Evolutionary conservation across 2,797 vertebrate genomes (phyloP), one percentile per base, ranked within the genome.

Genomic region (Squalus acanthias): DNA sequence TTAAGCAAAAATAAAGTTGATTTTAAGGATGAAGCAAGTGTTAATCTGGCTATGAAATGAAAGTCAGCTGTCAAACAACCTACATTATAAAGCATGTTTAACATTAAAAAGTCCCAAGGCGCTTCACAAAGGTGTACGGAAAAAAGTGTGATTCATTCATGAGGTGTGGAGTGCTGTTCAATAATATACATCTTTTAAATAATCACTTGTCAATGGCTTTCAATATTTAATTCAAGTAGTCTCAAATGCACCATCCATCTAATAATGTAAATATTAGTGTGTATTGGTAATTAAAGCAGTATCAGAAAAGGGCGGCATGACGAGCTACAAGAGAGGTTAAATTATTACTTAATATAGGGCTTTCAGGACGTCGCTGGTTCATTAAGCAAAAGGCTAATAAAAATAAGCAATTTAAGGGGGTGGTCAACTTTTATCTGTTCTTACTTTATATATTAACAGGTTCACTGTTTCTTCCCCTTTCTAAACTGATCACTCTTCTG

Each of bases 241-340:
- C 74, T 76, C 74, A 76, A 76, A 76, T 76, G 74, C 74, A 76
- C 29, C 1, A 33, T n/a, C 33, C 74, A 76, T n/a, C 74, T 29
- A n/a, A 76, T 76, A 76, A 76, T 76, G 74, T n/a, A 76, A n/a
- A 76, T n/a, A 76, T n/a, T 76, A 76, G 74, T 76, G 74, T 76
- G 29, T 63, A 63, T 29, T 74, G 72, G 9, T 74, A 74, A 74
- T 74, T 76, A 76, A n/a, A n/a, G 33, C 74, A 76, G 33, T n/a
- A 76, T n/a, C 33, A 76, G 29, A 1, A 13, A 33, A n/a, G 29
- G 9, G 26, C 13, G 33, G 8, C 2, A n/a, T n/a, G 33, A n/a
- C 12, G 8, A 67, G 65, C 12, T 67, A 67, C 33, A n/a, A n/a
- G 0, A 85, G 17, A 46, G 20, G 82, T 85, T 24, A 85, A 20